Conservation (phyloP, 2,113 vertebrate genomes). For the Pogonocichla stellata region DNA sequence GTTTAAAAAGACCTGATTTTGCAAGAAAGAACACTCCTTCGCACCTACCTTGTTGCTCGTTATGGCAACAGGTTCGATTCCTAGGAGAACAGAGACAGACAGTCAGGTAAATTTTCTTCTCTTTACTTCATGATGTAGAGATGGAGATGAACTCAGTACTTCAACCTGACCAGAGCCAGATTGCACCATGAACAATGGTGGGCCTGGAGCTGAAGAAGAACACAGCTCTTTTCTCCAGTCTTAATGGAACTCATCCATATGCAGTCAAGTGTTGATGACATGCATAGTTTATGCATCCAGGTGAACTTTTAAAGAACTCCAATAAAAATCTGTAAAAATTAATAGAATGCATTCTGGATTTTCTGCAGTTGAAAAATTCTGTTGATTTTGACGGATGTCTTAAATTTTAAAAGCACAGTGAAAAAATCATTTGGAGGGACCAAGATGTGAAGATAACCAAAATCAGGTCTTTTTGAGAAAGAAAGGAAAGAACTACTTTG, state of each 20-base stretch:
- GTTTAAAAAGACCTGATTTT: not conserved
- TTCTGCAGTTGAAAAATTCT: not conserved
- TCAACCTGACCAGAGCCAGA: not conserved
- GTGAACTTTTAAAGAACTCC: not conserved
- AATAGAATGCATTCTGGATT: not conserved
- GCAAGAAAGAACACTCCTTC: not conserved
- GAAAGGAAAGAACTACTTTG: not conserved
- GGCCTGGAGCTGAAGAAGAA: not conserved
- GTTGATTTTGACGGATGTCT: not conserved
- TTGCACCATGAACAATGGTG: not conserved
- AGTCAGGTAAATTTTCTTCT: not conserved
- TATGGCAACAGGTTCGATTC: not conserved
- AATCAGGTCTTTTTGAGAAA: not conserved
- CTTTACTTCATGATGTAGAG: not conserved
- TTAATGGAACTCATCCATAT: not conserved
- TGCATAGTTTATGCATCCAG: not conserved
- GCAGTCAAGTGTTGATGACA: not conserved
- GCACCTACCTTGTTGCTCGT: accelerated
- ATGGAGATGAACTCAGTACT: not conserved
- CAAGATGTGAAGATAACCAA: not conserved
- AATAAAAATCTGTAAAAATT: not conserved
- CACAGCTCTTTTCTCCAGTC: not conserved
- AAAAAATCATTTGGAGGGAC: not conserved
- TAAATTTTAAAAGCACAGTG: not conserved
- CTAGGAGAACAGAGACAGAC: not conserved